Percentiles rank a stretch among this genome's conserved stretches.
Conservation (phyloP, 2,888 invertebrate genomes). For the Tipula vernalis region DNA sequence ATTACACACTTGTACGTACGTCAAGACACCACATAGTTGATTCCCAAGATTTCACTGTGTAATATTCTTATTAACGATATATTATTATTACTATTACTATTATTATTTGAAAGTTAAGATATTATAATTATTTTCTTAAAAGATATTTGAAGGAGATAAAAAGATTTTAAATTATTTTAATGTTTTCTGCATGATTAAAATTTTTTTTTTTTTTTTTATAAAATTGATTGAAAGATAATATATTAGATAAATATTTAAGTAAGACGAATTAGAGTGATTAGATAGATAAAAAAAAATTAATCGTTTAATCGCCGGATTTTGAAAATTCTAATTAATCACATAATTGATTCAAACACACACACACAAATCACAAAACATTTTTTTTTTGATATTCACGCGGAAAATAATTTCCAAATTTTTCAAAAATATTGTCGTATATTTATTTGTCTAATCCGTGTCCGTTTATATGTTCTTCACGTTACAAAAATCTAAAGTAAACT, state of each 20-base stretch:
- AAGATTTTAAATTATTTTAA: not conserved
- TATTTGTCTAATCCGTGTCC: not conserved
- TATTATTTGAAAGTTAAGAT: not conserved
- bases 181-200: slow-evolving; percentile 7
- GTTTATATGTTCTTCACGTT: not conserved
- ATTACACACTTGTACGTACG: not conserved
- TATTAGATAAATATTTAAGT: not conserved
- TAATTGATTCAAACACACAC: not conserved
- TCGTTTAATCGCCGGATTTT: not conserved
- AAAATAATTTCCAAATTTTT: not conserved
- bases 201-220: not conserved
- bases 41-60: not conserved
- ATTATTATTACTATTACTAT: not conserved
- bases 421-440: not conserved
- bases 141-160: not conserved
- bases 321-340: not conserved
- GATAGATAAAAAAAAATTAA: not conserved
- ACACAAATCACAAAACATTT: not conserved
- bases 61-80: not conserved
- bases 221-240: not conserved
- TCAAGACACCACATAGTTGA: not conserved
- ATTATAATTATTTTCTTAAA: not conserved
- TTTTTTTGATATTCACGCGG: not conserved
- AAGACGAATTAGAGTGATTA: not conserved
- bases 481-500: slow-evolving; percentile 8